phyloP scores from a whole-genome alignment of 2,888 invertebrate species.

The Tenthredo scrophulariae region DNA sequence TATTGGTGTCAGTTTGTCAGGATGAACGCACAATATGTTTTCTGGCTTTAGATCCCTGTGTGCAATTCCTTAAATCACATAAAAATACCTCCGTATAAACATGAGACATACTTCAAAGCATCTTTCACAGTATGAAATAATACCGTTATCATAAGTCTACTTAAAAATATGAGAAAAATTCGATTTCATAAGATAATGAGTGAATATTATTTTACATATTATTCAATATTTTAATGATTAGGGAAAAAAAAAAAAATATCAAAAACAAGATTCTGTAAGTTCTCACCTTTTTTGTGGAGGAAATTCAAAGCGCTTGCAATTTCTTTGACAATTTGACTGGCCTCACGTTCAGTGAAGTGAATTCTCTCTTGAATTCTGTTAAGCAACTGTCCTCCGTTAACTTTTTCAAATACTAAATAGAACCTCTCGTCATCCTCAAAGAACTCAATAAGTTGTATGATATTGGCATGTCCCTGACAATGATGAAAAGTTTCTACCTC shows the following conservation, averaged over 20 bases:
- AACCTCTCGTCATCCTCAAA: conserved; percentile 98
- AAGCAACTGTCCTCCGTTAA: conserved; percentile 96
- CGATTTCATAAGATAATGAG: too few species aligned
- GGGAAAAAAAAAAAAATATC: too few species aligned
- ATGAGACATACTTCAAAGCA: neutral
- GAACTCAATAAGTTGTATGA: conserved; percentile 98
- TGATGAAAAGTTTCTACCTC: conserved; percentile 99
- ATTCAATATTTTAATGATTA: too few species aligned
- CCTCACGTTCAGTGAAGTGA: conserved; percentile 97
- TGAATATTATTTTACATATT: too few species aligned
- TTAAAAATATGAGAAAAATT: too few species aligned
- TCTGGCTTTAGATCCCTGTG: conserved; percentile 96
- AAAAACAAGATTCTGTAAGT: neutral
- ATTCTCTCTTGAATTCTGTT: conserved; percentile 95
- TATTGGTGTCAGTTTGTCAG: conserved; percentile 94
- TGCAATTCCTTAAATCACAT: conserved; percentile 79
- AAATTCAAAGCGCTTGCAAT: conserved; percentile 96
- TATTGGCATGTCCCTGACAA: conserved; percentile 98
- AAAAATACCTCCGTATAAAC: neutral
- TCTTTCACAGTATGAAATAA: neutral
- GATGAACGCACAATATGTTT: conserved; percentile 96
- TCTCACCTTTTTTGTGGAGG: conserved; percentile 92
- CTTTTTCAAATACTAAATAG: conserved; percentile 99
- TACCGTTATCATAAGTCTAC: too few species aligned
- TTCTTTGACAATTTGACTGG: conserved; percentile 95